Percentiles rank a stretch among this genome's conserved stretches.
phyloP scores from a whole-genome alignment of 2,113 vertebrate genomes.

The Speoplatyrhinus poulsoni region DNA sequence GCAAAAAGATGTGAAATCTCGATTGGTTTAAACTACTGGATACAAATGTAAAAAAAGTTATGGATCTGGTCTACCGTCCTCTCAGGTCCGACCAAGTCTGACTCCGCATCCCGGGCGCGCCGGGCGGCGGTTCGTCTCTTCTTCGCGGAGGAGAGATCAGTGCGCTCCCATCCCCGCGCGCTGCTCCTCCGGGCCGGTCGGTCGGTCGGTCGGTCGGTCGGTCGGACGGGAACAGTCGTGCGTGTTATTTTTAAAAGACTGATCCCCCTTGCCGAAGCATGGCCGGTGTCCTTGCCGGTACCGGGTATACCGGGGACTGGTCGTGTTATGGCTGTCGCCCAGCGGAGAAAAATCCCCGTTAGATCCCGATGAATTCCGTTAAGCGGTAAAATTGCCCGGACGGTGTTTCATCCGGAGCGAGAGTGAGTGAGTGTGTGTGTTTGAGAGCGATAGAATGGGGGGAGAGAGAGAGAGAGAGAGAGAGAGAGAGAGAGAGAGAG shows the following conservation, averaged over 20 bases:
- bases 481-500: neutral
- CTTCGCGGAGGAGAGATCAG: too few relatives aligned
- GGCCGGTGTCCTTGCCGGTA: too few relatives aligned
- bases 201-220: too few relatives aligned
- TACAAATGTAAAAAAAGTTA: constrained; percentile 53
- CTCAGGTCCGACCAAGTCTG: constrained; percentile 43
- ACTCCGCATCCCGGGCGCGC: constrained; percentile 48
- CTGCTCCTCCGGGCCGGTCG: too few relatives aligned
- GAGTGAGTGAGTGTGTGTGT: too few relatives aligned
- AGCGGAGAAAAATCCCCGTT: neutral
- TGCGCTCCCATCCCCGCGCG: neutral
- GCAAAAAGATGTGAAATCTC: neutral
- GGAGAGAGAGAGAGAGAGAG: neutral
- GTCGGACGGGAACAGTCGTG: too few relatives aligned
- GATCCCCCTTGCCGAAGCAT: too few relatives aligned
- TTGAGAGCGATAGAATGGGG: neutral
- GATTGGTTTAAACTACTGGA: constrained; percentile 7
- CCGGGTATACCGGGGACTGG: too few relatives aligned
- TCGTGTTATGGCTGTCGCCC: neutral
- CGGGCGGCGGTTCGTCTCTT: constrained; percentile 39
- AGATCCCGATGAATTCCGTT: neutral
- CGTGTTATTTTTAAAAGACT: too few relatives aligned
- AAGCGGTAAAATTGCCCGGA: too few relatives aligned
- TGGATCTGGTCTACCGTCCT: constrained; percentile 55
- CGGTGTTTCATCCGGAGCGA: too few relatives aligned